Percentiles rank a stretch among this genome's conserved stretches.
These are phyloP conservation scores for Heteropelma amictum DNA, from an alignment of 2,888 invertebrate genomes.

Conservation along the genomic window DNA sequence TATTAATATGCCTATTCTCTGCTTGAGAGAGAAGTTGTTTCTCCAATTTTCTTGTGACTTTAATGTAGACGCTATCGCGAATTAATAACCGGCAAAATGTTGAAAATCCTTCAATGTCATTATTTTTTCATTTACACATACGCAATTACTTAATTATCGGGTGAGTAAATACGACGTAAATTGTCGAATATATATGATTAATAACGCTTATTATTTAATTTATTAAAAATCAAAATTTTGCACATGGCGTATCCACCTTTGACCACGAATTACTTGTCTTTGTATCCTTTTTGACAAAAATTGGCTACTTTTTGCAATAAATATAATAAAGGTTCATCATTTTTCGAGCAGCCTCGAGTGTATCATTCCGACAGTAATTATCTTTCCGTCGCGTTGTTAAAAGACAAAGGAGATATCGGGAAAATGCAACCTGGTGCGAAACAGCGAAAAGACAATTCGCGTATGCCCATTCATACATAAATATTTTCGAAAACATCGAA, in stretches of 20 bases:
- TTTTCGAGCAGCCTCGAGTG: too few relatives aligned
- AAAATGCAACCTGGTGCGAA: constrained; percentile 11
- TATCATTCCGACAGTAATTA: constrained; percentile 3
- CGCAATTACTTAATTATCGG: neutral
- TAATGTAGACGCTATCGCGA: constrained; percentile 3
- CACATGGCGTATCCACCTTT: too few relatives aligned
- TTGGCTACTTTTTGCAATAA: too few relatives aligned
- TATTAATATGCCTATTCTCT: constrained; percentile 20
- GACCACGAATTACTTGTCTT: too few relatives aligned
- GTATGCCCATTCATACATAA: too few relatives aligned
- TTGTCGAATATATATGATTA: too few relatives aligned
- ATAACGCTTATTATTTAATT: too few relatives aligned
- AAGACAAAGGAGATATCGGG: neutral
- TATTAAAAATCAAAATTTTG: too few relatives aligned
- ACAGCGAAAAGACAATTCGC: constrained; percentile 11
- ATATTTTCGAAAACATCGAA: constrained; percentile 71
- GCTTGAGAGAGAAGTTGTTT: constrained; percentile 17
- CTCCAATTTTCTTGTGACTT: constrained; percentile 33
- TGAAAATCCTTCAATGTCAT: constrained; percentile 37
- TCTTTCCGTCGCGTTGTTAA: neutral
- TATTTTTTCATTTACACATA: neutral
- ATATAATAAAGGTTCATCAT: too few relatives aligned
- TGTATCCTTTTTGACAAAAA: too few relatives aligned
- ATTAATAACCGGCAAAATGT: constrained; percentile 38
- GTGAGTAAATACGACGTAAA: too few relatives aligned